A percentile compares a stretch with the other conserved stretches of the same genome.
These are phyloP conservation scores for Drosophila robusta DNA, from an alignment of 2,888 invertebrate species.

Conservation along the genomic window DNA sequence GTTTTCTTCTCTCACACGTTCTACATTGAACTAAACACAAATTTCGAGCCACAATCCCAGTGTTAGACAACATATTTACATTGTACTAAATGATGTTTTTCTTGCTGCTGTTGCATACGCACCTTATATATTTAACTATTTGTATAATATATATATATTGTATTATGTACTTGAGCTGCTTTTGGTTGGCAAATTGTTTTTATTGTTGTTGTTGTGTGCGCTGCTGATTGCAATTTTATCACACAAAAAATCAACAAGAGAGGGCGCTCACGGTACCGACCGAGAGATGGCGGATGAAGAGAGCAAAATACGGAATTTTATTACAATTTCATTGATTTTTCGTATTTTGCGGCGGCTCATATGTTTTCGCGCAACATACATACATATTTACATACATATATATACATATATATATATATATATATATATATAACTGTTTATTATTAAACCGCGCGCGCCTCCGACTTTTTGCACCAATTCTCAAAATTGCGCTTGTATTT, in stretches of 20 bases:
- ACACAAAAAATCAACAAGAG: slow-evolving; percentile 79
- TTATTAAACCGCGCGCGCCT: slow-evolving; percentile 75
- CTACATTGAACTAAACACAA: slow-evolving; percentile 49
- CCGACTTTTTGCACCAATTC: slow-evolving; percentile 74
- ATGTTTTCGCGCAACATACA: slow-evolving; percentile 73
- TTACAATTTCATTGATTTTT: slow-evolving; percentile 80
- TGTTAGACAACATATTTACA: slow-evolving; percentile 26
- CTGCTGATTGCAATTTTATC: slow-evolving; percentile 79
- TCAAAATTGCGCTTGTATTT: slow-evolving; percentile 57
- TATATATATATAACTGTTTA: slow-evolving; percentile 77
- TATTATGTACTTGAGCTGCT: slow-evolving; percentile 58
- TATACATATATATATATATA: slow-evolving; percentile 67
- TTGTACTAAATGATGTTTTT: slow-evolving; percentile 28
- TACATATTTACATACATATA: slow-evolving; percentile 68
- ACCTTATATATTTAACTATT: slow-evolving; percentile 56
- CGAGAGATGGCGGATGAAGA: slow-evolving; percentile 58
- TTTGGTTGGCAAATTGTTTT: slow-evolving; percentile 57
- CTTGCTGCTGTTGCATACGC: slow-evolving; percentile 57
- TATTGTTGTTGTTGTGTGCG: slow-evolving; percentile 53
- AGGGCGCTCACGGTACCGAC: slow-evolving; percentile 43
- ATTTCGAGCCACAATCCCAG: slow-evolving; percentile 24
- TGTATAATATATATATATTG: slow-evolving; percentile 36
- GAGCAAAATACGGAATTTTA: slow-evolving; percentile 77
- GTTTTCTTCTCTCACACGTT: slow-evolving; percentile 71
- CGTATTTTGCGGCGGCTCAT: slow-evolving; percentile 76